Evolutionary conservation across 2,113 vertebrate species (phyloP), one percentile per base, ranked within the genome.

Genomic region (Amphilophus citrinellus): DNA sequence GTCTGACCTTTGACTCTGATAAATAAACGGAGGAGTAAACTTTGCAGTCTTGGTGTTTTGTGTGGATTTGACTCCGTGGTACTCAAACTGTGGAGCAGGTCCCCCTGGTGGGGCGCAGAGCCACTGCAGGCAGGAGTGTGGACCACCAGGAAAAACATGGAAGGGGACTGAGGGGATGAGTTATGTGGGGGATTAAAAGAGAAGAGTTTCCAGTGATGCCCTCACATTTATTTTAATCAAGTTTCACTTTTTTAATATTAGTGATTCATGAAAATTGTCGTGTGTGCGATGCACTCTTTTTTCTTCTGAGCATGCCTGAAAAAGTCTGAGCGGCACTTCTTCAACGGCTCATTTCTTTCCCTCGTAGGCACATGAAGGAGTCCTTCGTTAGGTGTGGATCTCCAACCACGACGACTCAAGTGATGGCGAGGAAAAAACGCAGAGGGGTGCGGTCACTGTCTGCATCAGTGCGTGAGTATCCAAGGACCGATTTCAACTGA

Each of bases 371-470:
- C 90, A 95, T 94, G 84, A 94, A 94, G 80, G 91, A 95, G 37
- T 97, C 97, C 50, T 94, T 96, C 77, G 95, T 97, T 76, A 95
- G 96, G 89, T 97, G 97, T 7, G 97, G 95, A 80, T 98, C 98
- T 27, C 97, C 97, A 39, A 97, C 97, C 30, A 97, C 97, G 61
- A 96, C 97, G 11, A 97, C 97, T 56, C 98, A 98, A 94, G 97
- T 98, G 79, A 97, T 97, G 97, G 97, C 97, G 66, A 97, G 98
- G 91, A 99, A 98, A 83, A 98, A 97, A 91, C 96, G 98, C 90
- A 89, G 95, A 95, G 95, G 94, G 91, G 94, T 96, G 77, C 85
- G 58, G 27, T 73, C 17, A 53, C 22, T 20, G 66, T 53, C 30
- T 53, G 5, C 11, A 47, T 32, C 66, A 53, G 10, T 2, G 2